These are phyloP conservation scores for Patiria miniata DNA, from an alignment of 35 echinoderm and acorn worm genomes.

Conservation along the genomic window DNA sequence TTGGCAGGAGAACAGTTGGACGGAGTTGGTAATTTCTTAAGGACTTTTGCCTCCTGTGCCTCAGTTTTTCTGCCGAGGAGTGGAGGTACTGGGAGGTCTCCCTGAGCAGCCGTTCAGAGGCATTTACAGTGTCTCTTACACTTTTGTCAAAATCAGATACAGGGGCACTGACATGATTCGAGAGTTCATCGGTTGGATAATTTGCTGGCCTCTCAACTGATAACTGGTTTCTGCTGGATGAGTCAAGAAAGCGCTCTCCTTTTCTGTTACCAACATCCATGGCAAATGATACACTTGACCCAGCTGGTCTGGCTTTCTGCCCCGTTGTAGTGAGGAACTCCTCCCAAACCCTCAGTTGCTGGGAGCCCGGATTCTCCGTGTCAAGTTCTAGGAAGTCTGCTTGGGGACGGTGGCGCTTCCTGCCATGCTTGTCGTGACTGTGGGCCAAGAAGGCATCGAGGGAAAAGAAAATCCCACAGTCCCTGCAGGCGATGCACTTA, in stretches of 20 bases:
- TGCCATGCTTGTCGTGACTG: constrained; percentile 64
- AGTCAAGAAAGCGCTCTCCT: not conserved
- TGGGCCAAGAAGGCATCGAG: constrained; percentile 62
- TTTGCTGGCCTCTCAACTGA: not conserved
- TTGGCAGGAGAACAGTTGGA: not conserved
- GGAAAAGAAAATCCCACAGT: constrained; percentile 79
- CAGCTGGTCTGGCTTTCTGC: constrained; percentile 5
- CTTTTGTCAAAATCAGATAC: constrained; percentile 43
- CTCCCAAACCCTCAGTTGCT: constrained; percentile 54
- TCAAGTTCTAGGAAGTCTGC: constrained; percentile 44
- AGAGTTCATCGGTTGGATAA: not conserved
- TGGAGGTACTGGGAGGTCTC: constrained; percentile 57
- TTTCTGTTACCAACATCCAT: not conserved
- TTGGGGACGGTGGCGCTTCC: constrained; percentile 49
- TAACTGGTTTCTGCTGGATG: not conserved
- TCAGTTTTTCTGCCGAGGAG: constrained; percentile 45
- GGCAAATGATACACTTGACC: not conserved
- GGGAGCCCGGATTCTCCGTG: constrained; percentile 43
- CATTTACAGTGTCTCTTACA: constrained; percentile 45
- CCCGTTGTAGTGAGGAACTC: constrained; percentile 51
- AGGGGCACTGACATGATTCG: not conserved
- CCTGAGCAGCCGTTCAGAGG: constrained; percentile 52
- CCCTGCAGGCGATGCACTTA: constrained; percentile 77
- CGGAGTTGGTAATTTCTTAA: constrained; percentile 5
- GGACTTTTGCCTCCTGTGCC: constrained; percentile 48